These are phyloP conservation scores for Pseudococcus longispinus DNA, from an alignment of 2,888 invertebrate species.

Conservation along the genomic window DNA sequence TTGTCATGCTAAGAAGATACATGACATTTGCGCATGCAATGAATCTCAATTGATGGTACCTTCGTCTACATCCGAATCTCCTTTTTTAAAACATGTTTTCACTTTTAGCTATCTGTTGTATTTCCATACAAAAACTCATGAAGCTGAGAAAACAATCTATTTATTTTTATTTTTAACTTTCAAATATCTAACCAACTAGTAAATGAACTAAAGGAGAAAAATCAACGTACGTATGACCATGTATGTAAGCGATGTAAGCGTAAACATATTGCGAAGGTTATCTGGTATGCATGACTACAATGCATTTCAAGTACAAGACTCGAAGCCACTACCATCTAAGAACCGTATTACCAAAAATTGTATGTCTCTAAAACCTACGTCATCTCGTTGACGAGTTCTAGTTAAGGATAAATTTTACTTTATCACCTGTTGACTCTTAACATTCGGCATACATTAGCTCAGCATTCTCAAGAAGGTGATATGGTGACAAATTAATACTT, in stretches of 20 bases:
- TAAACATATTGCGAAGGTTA: slow-evolving; percentile 8
- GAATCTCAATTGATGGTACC: no score
- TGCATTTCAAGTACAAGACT: background rate
- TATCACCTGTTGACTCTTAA: background rate
- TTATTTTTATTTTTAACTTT: background rate
- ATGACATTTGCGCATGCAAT: background rate
- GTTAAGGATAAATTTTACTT: background rate
- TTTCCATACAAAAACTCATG: no score
- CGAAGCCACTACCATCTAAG: background rate
- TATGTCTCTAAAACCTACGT: slow-evolving; percentile 8
- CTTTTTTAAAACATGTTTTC: background rate
- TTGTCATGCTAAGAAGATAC: no score
- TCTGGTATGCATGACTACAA: background rate
- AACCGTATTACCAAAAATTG: slow-evolving; percentile 30
- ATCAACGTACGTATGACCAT: slow-evolving; percentile 21
- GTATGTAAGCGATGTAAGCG: slow-evolving; percentile 37
- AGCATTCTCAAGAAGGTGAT: background rate
- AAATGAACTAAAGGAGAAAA: background rate
- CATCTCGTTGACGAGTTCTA: slow-evolving; percentile 2
- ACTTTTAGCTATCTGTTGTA: no score
- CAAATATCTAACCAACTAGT: background rate
- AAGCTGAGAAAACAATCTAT: no score
- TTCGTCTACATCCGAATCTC: no score
- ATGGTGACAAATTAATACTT: background rate
- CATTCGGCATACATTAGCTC: background rate